Base-by-base conservation (phyloP, 2,113 vertebrate species). In the Macrotus californicus region DNA sequence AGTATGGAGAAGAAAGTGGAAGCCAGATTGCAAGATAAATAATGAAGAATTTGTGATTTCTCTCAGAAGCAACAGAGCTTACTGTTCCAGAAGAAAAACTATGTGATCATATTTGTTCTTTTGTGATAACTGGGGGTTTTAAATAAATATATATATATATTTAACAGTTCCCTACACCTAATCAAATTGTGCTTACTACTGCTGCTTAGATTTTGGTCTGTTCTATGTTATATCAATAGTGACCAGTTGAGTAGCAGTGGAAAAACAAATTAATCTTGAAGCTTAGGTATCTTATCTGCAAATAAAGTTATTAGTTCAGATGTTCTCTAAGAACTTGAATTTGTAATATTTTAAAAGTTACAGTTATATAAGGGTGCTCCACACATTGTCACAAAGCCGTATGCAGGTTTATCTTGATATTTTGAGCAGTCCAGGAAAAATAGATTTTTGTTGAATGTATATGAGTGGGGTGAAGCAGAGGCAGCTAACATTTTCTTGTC, bases 381-480 rank as follows among this genome's bases (percentile, higher is more conserved):
- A 19, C 5, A 79, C 19, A 39, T 82, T 73, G 7, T 76, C 39
- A 80, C 10, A 92, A 56, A 50, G 13, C 69, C 7, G 0, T 19
- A 0, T 7, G 31, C 0, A 29, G 52, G 9, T 19, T 67, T 85
- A 36, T 54, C 59, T 82, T 64, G 50, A 70, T 7, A 31, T 24
- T 93, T 86, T 79, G 5, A 46, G 19, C 19, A 34, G 0, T 24
- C 8, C 11, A 39, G 10, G 24, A 70, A n/a, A 82, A 46, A 75
- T 2, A 69, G 6, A n/a, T 56, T 91, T 88, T 69, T 3, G 50
- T 36, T 34, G 7, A 3, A 11, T 0, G 2, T 4, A 41, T 1
- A 1, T 39, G 8, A 54, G 1, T n/a, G 21, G 12, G 31, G 12
- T 19, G 0, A 0, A 13, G 1, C 16, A 12, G 39, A 26, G 4